phyloP scores from a whole-genome alignment of 2,888 invertebrate species.

The Malachius bipustulatus region DNA sequence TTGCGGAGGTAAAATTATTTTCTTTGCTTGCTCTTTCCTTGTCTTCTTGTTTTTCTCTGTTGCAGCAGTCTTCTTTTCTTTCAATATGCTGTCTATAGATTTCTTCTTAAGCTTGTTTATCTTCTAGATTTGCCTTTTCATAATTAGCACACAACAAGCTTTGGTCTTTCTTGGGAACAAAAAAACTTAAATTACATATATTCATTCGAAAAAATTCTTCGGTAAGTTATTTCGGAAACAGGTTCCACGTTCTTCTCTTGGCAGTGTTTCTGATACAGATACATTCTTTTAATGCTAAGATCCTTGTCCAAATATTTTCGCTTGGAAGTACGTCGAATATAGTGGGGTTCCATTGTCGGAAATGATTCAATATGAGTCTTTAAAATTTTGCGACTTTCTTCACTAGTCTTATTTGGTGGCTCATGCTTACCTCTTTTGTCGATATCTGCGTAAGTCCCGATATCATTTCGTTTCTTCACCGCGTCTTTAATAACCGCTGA shows the following conservation, averaged over 20 bases:
- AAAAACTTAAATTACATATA: background rate
- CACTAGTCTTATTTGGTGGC: background rate
- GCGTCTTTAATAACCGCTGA: no score
- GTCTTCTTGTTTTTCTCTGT: conserved; percentile 10
- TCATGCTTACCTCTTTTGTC: conserved; percentile 3
- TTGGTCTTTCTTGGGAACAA: background rate
- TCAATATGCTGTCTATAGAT: background rate
- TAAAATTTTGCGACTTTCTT: background rate
- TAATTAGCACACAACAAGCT: background rate
- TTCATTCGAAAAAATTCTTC: background rate
- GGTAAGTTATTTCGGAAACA: background rate
- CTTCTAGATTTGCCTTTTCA: background rate
- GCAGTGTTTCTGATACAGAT: background rate
- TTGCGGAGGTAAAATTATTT: conserved; percentile 20
- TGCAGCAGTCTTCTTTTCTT: background rate
- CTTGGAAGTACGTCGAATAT: background rate
- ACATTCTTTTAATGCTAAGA: background rate
- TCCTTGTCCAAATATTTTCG: background rate
- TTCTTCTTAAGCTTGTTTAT: background rate
- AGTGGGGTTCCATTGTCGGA: conserved; percentile 2
- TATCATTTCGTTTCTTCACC: no score
- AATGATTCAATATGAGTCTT: background rate
- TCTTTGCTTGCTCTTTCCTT: conserved; percentile 17
- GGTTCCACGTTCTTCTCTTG: conserved; percentile 2
- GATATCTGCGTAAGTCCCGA: no score